Conservation (phyloP, 2,797 vertebrate species). For the Artibeus lituratus region DNA sequence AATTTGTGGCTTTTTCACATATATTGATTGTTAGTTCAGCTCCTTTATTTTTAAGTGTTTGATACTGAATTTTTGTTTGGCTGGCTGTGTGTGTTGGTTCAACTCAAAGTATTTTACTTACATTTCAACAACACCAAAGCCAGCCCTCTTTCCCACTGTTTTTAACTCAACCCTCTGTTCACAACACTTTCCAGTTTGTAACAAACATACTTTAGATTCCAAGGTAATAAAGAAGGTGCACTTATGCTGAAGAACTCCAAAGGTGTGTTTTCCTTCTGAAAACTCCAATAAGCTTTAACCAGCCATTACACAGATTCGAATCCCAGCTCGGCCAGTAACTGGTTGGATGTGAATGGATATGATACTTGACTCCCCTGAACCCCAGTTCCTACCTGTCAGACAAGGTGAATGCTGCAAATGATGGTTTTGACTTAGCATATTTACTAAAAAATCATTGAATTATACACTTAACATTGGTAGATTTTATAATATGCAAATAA, state of each 20-base stretch:
- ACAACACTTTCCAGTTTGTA: not conserved
- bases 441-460: not conserved
- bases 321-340: not conserved
- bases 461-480: not conserved
- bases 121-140: not conserved
- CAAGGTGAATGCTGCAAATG: not conserved
- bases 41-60: not conserved
- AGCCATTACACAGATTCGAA: not conserved
- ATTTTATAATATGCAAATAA: not conserved
- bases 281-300: not conserved
- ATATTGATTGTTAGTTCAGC: not conserved
- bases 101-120: not conserved
- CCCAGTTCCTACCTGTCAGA: not conserved
- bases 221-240: not conserved
- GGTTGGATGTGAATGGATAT: no score
- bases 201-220: not conserved
- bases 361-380: not conserved
- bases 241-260: not conserved
- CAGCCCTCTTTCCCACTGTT: not conserved
- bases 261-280: not conserved
- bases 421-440: not conserved
- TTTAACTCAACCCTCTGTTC: not conserved
- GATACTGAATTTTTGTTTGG: not conserved
- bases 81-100: not conserved
- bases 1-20: not conserved